Conservation (phyloP, 2,113 vertebrate species). For the Tragulus kanchil region DNA sequence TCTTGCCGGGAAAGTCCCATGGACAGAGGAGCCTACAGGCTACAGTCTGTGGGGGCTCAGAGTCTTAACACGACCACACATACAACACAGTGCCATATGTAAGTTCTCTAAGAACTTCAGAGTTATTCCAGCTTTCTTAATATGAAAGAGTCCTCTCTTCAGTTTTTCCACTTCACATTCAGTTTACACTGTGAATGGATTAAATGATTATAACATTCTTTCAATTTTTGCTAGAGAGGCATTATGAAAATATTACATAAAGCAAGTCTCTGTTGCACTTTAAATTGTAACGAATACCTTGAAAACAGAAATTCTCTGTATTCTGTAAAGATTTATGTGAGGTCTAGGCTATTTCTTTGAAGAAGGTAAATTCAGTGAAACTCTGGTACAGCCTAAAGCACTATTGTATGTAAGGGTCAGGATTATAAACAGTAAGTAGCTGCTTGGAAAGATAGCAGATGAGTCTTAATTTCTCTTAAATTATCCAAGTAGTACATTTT, state of each 20-base stretch:
- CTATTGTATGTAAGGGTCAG: neutral
- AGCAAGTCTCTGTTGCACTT: neutral
- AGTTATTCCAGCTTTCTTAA: neutral
- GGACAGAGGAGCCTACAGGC: neutral
- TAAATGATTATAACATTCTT: constrained; percentile 64
- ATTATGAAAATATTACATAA: constrained; percentile 44
- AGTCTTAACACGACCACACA: neutral
- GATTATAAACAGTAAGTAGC: neutral
- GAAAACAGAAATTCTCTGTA: constrained; percentile 22
- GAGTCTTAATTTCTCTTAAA: constrained; percentile 12
- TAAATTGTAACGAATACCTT: constrained; percentile 9
- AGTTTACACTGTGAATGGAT: constrained; percentile 34
- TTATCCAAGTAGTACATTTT: constrained; percentile 43
- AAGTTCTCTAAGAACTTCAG: neutral
- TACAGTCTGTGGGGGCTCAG: neutral
- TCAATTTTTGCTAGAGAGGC: constrained; percentile 69
- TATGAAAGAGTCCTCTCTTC: constrained; percentile 42
- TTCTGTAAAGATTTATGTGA: constrained; percentile 1
- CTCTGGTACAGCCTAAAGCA: neutral
- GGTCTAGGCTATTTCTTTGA: constrained; percentile 12
- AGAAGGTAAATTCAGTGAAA: constrained; percentile 8
- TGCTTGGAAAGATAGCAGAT: neutral
- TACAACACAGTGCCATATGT: neutral
- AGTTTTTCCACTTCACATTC: neutral
- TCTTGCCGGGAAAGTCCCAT: neutral